Conservation (phyloP, 2,888 invertebrate genomes). For the Portevinia maculata region DNA sequence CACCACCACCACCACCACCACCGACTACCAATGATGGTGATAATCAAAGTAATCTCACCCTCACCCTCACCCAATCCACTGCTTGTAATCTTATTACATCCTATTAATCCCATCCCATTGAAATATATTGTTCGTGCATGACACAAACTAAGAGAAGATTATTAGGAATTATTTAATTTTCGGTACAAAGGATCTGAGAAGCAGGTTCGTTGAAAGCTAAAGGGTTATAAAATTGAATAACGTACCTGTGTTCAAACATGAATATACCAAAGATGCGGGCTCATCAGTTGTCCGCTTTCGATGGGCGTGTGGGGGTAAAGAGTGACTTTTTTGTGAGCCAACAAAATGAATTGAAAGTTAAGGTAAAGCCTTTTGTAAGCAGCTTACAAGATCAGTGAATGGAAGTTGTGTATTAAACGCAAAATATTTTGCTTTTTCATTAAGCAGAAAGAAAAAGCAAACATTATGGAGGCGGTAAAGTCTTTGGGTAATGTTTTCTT, state of each 20-base stretch:
- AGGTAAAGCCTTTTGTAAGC: constrained; percentile 68
- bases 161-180: constrained; percentile 71
- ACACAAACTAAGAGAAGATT: constrained; percentile 54
- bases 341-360: constrained; percentile 65
- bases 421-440: not conserved
- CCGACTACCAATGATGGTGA: constrained; percentile 45
- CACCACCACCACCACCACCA: not conserved
- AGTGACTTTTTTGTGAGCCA: constrained; percentile 37
- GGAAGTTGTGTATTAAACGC: constrained; percentile 56
- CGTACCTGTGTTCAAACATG: constrained; percentile 29
- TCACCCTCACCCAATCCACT: constrained; percentile 15
- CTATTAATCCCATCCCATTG: constrained; percentile 65
- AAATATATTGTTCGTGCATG: constrained; percentile 14
- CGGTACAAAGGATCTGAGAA: constrained; percentile 24
- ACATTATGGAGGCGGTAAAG: too few relatives aligned
- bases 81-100: constrained; percentile 63
- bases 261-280: constrained; percentile 32
- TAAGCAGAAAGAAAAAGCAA: too few relatives aligned
- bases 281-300: not conserved
- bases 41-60: constrained; percentile 60
- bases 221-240: constrained; percentile 59
- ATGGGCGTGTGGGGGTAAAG: not conserved
- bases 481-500: too few relatives aligned
- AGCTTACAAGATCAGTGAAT: constrained; percentile 56
- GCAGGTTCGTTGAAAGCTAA: constrained; percentile 13